These are phyloP conservation scores for Apodemia arnacis DNA, from an alignment of 2,888 invertebrate species.

Conservation along the genomic window DNA sequence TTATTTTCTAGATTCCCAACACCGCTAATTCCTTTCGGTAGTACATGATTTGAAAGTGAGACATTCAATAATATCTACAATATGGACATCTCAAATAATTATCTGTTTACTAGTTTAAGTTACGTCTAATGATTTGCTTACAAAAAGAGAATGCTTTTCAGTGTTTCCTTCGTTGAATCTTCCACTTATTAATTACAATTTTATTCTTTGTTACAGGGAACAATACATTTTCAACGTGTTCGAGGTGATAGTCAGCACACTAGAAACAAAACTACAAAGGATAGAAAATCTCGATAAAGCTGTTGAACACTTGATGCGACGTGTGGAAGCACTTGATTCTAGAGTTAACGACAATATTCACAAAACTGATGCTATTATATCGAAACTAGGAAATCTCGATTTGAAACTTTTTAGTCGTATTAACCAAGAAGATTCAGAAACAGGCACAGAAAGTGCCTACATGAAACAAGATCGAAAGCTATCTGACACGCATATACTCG, in stretches of 20 bases:
- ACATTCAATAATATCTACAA: too few species aligned
- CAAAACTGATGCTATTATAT: slow-evolving; percentile 98
- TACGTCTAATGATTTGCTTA: too few species aligned
- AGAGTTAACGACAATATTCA: slow-evolving; percentile 98
- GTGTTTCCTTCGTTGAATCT: too few species aligned
- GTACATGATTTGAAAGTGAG: too few species aligned
- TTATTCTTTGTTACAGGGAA: slow-evolving; percentile 96
- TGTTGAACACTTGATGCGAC: slow-evolving; percentile 99
- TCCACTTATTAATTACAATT: slow-evolving; percentile 27
- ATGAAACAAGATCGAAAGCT: slow-evolving; percentile 86
- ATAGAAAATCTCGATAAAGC: slow-evolving; percentile 99
- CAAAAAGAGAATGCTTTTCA: too few species aligned
- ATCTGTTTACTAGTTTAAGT: too few species aligned
- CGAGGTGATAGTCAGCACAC: slow-evolving; percentile 99
- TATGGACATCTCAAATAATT: too few species aligned
- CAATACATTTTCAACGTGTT: slow-evolving; percentile 99
- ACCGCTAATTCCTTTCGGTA: too few species aligned
- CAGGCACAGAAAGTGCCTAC: slow-evolving; percentile 89
- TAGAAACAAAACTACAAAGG: slow-evolving; percentile 99
- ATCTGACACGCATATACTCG: slow-evolving; percentile 93
- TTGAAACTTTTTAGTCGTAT: slow-evolving; percentile 97
- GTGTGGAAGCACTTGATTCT: slow-evolving; percentile 98
- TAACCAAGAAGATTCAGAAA: slow-evolving; percentile 89
- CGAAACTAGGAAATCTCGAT: slow-evolving; percentile 98
- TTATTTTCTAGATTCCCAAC: too few species aligned